Base-by-base conservation (phyloP, 2,797 vertebrate species). In the Parauchenoglanis punctatus region DNA sequence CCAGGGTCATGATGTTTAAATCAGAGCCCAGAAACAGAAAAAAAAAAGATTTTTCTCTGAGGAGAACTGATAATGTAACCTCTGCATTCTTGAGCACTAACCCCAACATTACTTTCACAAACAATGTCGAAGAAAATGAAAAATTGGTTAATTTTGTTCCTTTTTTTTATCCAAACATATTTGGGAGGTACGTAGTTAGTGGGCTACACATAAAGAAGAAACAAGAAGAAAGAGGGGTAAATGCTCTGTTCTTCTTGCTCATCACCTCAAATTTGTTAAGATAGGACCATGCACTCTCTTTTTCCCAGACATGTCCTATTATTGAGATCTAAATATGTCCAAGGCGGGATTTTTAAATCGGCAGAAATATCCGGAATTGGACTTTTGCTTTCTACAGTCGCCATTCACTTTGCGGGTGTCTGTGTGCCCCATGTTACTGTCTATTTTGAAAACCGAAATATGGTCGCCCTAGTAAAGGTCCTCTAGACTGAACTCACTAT, bases 1-100 rank as follows among this genome's bases (percentile, higher is more conserved):
- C 54, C 67, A 89, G 88, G 87, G 87, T 90, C 84, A 56, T 49
- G 68, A 86, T 81, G 92, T 91, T 89, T 91, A 72, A 81, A 87
- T 83, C 84, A 89, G 88, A 89, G 81, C 83, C 7, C 44, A 82
- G 59, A 49, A 82, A 46, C 25, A 12, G 78, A 61, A 61, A 25
- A 0, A 20, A 25, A 18, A 31, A 18, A 23, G 12, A 54, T 54
- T 11, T 59, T 56, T 63, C 78, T 63, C 40, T 11, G 7, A 82
- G 44, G 81, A 82, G 59, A 65, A 49, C 81, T 65, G 81, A 82
- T 82, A 65, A 28, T 5, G 13, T 65, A 65, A 63, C 61, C 81
- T 65, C 10, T 20, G 25, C 3, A 18, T 82, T 83, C 11, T 20
- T 83, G 3, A 67, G 46, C 61, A 20, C 81, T 67, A 83, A 83